Conservation (phyloP, 2,888 invertebrate genomes). For the Rotaria macrura region DNA sequence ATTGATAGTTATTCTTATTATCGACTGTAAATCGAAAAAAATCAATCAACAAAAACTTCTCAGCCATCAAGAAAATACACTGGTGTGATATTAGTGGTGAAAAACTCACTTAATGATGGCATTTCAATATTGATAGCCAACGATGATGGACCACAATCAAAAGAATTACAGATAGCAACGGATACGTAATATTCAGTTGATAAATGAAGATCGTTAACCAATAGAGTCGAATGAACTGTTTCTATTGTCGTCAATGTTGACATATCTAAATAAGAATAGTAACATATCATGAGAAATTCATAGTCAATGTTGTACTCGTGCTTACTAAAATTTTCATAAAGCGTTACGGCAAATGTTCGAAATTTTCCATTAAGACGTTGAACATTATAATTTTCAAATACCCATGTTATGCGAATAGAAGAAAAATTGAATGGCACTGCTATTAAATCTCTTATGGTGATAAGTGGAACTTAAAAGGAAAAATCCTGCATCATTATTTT, state of each 20-base stretch:
- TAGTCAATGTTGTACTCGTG: neutral
- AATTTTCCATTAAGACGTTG: neutral
- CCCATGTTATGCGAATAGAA: neutral
- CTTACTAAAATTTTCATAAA: neutral
- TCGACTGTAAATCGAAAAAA: too few relatives aligned
- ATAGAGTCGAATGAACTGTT: neutral
- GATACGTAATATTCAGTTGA: neutral
- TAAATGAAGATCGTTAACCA: neutral
- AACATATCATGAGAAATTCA: neutral
- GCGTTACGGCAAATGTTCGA: neutral
- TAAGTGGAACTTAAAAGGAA: neutral
- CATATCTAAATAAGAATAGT: neutral
- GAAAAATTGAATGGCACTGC: neutral
- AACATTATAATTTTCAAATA: neutral
- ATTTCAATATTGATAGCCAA: neutral
- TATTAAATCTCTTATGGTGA: neutral
- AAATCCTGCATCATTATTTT: neutral
- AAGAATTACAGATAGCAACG: neutral
- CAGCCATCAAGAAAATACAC: too few relatives aligned
- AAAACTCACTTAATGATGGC: neutral
- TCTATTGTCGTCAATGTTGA: neutral
- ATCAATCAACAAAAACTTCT: too few relatives aligned
- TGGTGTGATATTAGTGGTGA: neutral
- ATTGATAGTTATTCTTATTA: too few relatives aligned
- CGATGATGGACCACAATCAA: neutral